A percentile compares a stretch with the other conserved stretches of the same genome.
phyloP scores from a whole-genome alignment of 2,113 vertebrate genomes.

The Misgurnus mizolepis region DNA sequence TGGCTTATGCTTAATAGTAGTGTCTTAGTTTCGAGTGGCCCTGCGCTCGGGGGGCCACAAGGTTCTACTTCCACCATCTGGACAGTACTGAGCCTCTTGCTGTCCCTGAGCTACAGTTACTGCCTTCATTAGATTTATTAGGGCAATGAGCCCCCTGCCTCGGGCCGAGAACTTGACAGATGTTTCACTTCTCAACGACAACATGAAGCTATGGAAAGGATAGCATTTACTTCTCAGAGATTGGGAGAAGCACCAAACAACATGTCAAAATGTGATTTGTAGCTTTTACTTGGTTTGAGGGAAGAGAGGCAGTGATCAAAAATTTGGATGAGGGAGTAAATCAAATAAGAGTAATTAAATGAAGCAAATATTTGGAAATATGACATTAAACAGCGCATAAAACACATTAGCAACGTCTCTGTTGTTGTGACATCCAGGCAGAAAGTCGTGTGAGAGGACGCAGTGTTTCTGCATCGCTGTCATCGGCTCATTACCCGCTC shows the following conservation, averaged over 20 bases:
- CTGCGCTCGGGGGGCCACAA: constrained; percentile 38
- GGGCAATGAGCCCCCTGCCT: constrained; percentile 39
- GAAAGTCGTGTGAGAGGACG: no score
- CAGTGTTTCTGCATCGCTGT: no score
- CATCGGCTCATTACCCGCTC: no score
- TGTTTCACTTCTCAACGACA: constrained; percentile 26
- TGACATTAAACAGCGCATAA: no score
- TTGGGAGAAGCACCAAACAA: constrained; percentile 1
- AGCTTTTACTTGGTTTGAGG: no score
- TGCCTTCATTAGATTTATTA: constrained; percentile 51
- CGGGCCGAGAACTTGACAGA: constrained; percentile 26
- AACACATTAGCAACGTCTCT: no score
- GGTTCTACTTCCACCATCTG: constrained; percentile 46
- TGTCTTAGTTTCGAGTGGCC: constrained; percentile 37
- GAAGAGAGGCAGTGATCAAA: no score
- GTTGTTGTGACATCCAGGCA: no score
- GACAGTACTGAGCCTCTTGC: constrained; percentile 35
- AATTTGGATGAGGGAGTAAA: no score
- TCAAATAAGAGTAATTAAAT: no score
- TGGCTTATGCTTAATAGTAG: constrained; percentile 21
- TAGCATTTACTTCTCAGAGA: not conserved
- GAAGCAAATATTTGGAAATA: no score
- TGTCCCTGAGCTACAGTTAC: constrained; percentile 40
- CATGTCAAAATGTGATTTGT: not conserved
- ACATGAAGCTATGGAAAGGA: constrained; percentile 18